These are phyloP conservation scores for Helicoverpa zea DNA, from an alignment of 1,140 invertebrate genomes.

Conservation along the genomic window DNA sequence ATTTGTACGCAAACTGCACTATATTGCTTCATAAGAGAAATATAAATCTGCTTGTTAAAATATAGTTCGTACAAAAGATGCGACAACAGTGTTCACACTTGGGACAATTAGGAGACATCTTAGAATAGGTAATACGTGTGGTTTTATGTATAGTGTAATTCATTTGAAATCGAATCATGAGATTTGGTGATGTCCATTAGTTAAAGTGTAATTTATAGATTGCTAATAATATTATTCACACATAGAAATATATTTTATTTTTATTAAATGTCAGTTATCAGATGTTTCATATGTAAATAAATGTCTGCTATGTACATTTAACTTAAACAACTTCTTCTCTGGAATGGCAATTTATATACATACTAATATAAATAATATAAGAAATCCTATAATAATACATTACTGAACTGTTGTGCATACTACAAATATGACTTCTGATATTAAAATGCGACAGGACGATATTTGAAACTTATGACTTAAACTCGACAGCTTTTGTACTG, in stretches of 20 bases:
- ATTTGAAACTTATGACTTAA: too few species aligned
- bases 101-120: too few species aligned
- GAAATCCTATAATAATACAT: too few species aligned
- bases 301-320: conserved; percentile 13
- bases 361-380: too few species aligned
- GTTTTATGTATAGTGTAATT: conserved; percentile 46
- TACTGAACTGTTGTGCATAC: too few species aligned
- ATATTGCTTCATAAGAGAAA: too few species aligned
- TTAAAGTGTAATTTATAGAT: conserved; percentile 45
- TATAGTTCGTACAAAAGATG: too few species aligned
- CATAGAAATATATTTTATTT: conserved; percentile 13
- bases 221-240: conserved; percentile 23
- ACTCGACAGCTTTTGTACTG: too few species aligned
- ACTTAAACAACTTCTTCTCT: background rate
- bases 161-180: conserved; percentile 37
- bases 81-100: too few species aligned
- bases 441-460: too few species aligned
- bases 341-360: background rate
- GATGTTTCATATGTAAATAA: conserved; percentile 28
- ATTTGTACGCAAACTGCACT: too few species aligned
- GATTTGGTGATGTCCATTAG: conserved; percentile 49
- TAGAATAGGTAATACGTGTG: conserved; percentile 35
- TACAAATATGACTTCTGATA: too few species aligned
- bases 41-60: background rate
- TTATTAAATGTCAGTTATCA: background rate